Evolutionary conservation across 2,113 vertebrate genomes (phyloP).

Genomic region (Caranx melampygus): DNA sequence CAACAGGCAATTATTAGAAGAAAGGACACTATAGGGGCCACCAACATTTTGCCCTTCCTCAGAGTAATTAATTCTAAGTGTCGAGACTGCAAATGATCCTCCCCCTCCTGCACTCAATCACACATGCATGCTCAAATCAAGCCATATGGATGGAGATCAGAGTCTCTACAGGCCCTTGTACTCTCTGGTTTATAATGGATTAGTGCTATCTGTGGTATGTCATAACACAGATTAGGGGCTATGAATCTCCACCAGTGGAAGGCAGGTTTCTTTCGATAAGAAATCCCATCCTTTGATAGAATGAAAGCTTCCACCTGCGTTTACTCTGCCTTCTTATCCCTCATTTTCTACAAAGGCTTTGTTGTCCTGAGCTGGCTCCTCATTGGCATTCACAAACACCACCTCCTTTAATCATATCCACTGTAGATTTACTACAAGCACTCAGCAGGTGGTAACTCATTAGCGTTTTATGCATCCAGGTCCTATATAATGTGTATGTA

Average conservation of each 20-base stretch:
- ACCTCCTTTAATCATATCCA: conserved; percentile 42
- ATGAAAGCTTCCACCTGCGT: conserved; percentile 21
- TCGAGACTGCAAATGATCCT: conserved; percentile 39
- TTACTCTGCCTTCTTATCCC: conserved; percentile 30
- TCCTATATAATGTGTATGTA: conserved; percentile 3
- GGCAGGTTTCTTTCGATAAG: not conserved
- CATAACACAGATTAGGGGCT: conserved; percentile 35
- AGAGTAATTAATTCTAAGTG: conserved; percentile 57
- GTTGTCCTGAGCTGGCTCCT: conserved; percentile 20
- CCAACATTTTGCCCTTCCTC: conserved; percentile 37
- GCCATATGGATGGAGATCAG: conserved; percentile 19
- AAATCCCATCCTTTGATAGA: conserved; percentile 10
- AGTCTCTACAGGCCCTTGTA: not conserved
- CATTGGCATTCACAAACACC: conserved; percentile 44
- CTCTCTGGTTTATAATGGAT: conserved; percentile 34
- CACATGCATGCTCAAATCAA: conserved; percentile 29
- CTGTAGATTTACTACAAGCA: conserved; percentile 28
- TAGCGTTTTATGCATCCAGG: conserved; percentile 4
- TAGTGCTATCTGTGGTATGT: conserved; percentile 35
- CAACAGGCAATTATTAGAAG: conserved; percentile 59
- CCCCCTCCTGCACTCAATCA: conserved; percentile 21
- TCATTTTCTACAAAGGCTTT: conserved; percentile 34
- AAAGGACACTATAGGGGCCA: conserved; percentile 42
- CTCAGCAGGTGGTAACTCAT: conserved; percentile 27
- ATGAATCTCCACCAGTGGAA: conserved; percentile 20